These are phyloP conservation scores for Microplitis mediator DNA, from an alignment of 1,140 invertebrate species.

Conservation along the genomic window DNA sequence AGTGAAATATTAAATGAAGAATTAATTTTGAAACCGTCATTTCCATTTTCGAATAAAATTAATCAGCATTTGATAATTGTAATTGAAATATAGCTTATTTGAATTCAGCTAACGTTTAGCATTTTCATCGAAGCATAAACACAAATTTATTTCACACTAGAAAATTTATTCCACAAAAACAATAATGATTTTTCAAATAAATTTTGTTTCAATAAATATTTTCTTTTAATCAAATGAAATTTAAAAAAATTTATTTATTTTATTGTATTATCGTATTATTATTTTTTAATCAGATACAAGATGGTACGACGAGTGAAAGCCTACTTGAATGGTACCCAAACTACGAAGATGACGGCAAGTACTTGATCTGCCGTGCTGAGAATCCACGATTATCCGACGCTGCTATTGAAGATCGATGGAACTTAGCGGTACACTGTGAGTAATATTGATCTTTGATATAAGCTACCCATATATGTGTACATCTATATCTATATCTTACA, in stretches of 20 bases:
- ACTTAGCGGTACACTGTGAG: slow-evolving; percentile 68
- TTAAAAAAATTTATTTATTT: not conserved
- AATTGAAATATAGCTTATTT: too few species aligned
- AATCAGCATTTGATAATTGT: not conserved
- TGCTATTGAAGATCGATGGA: slow-evolving; percentile 69
- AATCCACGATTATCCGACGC: slow-evolving; percentile 70
- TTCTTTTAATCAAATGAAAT: not conserved
- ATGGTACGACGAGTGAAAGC: slow-evolving; percentile 64
- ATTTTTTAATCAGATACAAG: slow-evolving; percentile 47
- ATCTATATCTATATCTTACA: too few species aligned
- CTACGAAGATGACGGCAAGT: slow-evolving; percentile 67
- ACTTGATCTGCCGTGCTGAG: slow-evolving; percentile 70
- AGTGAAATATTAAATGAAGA: not conserved
- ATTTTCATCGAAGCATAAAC: too few species aligned
- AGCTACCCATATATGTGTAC: not conserved
- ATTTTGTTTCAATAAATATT: too few species aligned
- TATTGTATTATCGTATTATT: slow-evolving; percentile 17
- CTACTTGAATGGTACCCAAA: slow-evolving; percentile 63
- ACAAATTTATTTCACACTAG: too few species aligned
- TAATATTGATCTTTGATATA: slow-evolving; percentile 34
- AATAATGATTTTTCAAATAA: too few species aligned
- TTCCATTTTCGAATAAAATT: slow-evolving; percentile 9
- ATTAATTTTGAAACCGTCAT: not conserved
- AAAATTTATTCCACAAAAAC: too few species aligned
- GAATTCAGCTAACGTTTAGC: too few species aligned